Evolutionary conservation across 1,140 invertebrate species (phyloP).

Genomic region (Ceratosolen solmsi): DNA sequence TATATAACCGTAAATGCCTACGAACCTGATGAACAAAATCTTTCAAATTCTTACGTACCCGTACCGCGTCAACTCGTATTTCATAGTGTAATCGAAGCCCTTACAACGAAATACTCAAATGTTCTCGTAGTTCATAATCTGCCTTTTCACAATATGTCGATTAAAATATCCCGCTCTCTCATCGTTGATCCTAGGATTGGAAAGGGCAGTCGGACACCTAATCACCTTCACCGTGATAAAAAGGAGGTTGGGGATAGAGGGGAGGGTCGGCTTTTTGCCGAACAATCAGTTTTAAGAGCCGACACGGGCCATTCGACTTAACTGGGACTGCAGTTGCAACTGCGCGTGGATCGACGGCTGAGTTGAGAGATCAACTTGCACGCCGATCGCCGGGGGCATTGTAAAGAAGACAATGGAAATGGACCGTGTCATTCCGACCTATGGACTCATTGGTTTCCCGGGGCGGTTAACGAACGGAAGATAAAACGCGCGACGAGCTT

Average conservation of each 20-base stretch:
- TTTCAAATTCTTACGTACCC: no score
- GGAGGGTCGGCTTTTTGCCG: not conserved
- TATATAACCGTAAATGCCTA: no score
- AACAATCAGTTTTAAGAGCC: constrained; percentile 20
- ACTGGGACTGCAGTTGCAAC: constrained; percentile 15
- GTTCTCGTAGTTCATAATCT: no score
- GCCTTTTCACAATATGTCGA: no score
- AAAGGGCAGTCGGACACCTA: no score
- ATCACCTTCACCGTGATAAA: no score
- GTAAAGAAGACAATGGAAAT: constrained; percentile 36
- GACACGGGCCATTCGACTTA: not conserved
- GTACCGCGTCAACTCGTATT: no score
- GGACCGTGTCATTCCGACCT: not conserved
- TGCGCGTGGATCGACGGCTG: not conserved
- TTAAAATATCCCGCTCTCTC: no score
- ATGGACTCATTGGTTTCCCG: constrained; percentile 8
- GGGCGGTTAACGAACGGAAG: constrained; percentile 10
- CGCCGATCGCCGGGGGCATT: constrained; percentile 27
- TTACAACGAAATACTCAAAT: no score
- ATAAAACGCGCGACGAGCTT: constrained; percentile 16
- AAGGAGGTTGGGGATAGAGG: not conserved
- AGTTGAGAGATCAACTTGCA: not conserved
- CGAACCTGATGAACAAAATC: no score
- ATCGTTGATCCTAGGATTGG: no score
- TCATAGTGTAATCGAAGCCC: no score